phyloP scores from a whole-genome alignment of 2,113 vertebrate genomes.

The Opisthocomus hoazin region DNA sequence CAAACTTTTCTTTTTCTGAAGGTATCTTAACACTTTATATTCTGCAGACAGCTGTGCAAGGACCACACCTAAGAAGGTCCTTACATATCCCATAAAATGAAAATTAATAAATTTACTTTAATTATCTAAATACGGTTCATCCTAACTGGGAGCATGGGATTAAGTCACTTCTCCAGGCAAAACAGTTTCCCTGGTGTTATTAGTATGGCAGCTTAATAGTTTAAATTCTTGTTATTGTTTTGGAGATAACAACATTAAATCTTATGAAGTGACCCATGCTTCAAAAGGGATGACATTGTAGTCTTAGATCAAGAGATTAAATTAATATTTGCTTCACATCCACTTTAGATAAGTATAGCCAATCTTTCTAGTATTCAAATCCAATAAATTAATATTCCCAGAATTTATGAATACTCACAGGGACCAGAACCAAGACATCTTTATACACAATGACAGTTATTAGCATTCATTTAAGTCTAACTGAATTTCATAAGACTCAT shows the following conservation, averaged over 20 bases:
- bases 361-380: not conserved
- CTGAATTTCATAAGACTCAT: not conserved
- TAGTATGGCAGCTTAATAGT: not conserved
- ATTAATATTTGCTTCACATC: not conserved
- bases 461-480: not conserved
- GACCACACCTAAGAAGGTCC: not conserved
- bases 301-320: not conserved
- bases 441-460: not conserved
- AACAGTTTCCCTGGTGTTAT: not conserved
- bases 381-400: not conserved
- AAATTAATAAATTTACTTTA: not conserved
- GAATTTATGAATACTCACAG: not conserved
- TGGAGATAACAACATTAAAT: not conserved
- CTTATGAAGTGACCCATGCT: not conserved
- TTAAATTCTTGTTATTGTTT: not conserved
- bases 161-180: not conserved
- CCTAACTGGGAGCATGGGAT: not conserved
- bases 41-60: not conserved
- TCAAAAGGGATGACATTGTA: not conserved
- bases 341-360: not conserved
- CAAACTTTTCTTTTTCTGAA: not conserved
- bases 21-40: not conserved
- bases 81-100: not conserved
- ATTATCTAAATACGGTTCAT: not conserved
- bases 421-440: not conserved